Conservation (phyloP, 2,888 invertebrate species). For the Chrysopilus asiliformis region DNA sequence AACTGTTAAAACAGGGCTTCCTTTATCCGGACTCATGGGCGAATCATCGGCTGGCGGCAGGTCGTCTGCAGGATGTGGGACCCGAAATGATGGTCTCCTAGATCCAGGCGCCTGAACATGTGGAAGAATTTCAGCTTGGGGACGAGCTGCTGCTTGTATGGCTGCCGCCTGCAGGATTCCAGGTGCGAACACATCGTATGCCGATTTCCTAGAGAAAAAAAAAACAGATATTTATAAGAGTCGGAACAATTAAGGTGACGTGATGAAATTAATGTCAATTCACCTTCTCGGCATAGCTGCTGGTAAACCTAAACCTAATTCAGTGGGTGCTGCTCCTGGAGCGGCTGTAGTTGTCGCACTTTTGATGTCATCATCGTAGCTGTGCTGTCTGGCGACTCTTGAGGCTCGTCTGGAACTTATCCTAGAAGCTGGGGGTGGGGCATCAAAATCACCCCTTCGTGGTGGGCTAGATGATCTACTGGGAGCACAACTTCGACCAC, state of each 20-base stretch:
- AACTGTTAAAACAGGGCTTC: slow-evolving; percentile 44
- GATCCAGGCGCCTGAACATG: slow-evolving; percentile 37
- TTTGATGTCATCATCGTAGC: slow-evolving; percentile 68
- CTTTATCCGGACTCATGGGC: slow-evolving; percentile 43
- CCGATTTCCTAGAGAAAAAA: slow-evolving; percentile 40
- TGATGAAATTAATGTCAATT: slow-evolving; percentile 5
- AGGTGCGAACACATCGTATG: slow-evolving; percentile 70
- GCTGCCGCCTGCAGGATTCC: slow-evolving; percentile 38
- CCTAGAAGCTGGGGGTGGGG: slow-evolving; percentile 28
- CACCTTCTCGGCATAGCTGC: slow-evolving; percentile 60
- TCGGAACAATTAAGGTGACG: neutral
- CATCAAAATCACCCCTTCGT: slow-evolving; percentile 28
- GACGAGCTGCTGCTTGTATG: slow-evolving; percentile 25
- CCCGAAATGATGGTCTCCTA: slow-evolving; percentile 48
- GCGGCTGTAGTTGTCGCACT: slow-evolving; percentile 22
- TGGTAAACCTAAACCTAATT: slow-evolving; percentile 52
- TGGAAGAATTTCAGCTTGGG: slow-evolving; percentile 29
- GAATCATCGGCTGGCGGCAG: slow-evolving; percentile 37
- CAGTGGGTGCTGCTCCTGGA: slow-evolving; percentile 26
- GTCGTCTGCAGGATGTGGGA: slow-evolving; percentile 41
- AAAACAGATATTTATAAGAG: neutral
- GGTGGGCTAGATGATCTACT: slow-evolving; percentile 47
- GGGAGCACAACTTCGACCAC: slow-evolving; percentile 47
- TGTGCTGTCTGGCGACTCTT: slow-evolving; percentile 58
- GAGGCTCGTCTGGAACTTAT: slow-evolving; percentile 45